Evolutionary conservation across 2,888 invertebrate species (phyloP), one percentile per base, ranked within the genome.

Genomic region (Polydrusus tereticollis): DNA sequence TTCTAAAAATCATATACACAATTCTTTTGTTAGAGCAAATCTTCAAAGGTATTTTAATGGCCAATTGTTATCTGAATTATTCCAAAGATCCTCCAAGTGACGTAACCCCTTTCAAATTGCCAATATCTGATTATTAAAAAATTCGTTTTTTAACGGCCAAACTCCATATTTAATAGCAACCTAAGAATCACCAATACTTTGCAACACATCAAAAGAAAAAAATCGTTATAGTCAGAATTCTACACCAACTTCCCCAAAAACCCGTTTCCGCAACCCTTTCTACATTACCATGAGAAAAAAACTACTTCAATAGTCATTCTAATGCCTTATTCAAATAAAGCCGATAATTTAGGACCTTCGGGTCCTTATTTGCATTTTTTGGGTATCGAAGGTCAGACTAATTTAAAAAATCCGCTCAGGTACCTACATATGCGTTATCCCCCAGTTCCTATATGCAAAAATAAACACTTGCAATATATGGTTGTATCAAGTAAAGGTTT

Each of bases 311-410:
- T 75, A 76, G 55, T 76, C 73, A 81, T 76, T 78, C 81, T 78
- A 81, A 82, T 80, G 74, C 79, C 74, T 80, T 82, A 83, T 83
- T 85, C 83, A 83, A 85, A 86, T 85, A 81, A 78, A 81, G 80
- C 83, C 83, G 84, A 85, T 85, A 84, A 80, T 82, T 85, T 83
- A 82, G 79, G 78, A 79, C 80, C 80, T 81, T 81, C 80, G 78
- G 81, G 82, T 79, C 71, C 76, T 78, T 79, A 86, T 86, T 86
- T 86, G 85, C 86, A 85, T 86, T 83, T 82, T 82, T 77, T 72
- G 41, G 81, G 80, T 76, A 77, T 75, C 76, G 82, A 83, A 82
- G 83, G 82, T 83, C 83, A 83, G 81, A 82, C 80, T 82, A 80
- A 82, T 83, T 83, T 83, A 82, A 82, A 80, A 81, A 82, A 78